These are phyloP conservation scores for Pseudochirops corinnae DNA, from an alignment of 2,797 vertebrate genomes.

Conservation along the genomic window DNA sequence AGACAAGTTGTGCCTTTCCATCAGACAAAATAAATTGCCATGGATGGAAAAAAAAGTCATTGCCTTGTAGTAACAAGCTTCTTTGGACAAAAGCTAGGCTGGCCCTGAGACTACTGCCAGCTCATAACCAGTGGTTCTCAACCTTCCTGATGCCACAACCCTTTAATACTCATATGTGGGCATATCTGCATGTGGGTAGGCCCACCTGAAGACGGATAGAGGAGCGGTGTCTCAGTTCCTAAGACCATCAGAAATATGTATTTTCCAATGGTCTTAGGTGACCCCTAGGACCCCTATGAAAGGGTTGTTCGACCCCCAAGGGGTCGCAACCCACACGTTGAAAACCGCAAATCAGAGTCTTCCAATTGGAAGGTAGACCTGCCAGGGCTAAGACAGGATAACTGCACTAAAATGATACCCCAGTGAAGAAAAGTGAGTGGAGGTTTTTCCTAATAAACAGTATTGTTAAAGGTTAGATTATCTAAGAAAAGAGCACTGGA, in stretches of 20 bases:
- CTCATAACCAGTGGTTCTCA: neutral
- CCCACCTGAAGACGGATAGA: too few relatives aligned
- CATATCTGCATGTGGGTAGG: too few relatives aligned
- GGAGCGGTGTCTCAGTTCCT: too few relatives aligned
- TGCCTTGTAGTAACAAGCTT: neutral
- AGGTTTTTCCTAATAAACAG: conserved; percentile 19
- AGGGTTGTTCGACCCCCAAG: too few relatives aligned
- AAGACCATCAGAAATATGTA: too few relatives aligned
- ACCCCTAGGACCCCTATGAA: too few relatives aligned
- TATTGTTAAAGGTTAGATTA: conserved; percentile 6
- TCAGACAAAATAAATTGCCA: neutral
- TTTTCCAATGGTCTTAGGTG: too few relatives aligned
- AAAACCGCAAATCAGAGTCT: neutral
- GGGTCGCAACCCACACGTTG: too few relatives aligned
- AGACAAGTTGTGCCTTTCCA: neutral
- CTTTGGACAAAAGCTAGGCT: neutral
- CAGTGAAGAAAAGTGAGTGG: neutral
- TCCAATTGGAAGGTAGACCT: neutral
- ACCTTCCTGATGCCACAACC: too few relatives aligned
- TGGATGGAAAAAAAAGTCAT: neutral
- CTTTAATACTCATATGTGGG: too few relatives aligned
- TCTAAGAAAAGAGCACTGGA: neutral
- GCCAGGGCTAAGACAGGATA: neutral
- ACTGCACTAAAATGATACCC: neutral
- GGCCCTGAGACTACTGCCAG: neutral